Percentiles rank a stretch among this genome's conserved stretches.
These are phyloP conservation scores for Pachydiplax longipennis DNA, from an alignment of 2,888 invertebrate species.

Conservation along the genomic window DNA sequence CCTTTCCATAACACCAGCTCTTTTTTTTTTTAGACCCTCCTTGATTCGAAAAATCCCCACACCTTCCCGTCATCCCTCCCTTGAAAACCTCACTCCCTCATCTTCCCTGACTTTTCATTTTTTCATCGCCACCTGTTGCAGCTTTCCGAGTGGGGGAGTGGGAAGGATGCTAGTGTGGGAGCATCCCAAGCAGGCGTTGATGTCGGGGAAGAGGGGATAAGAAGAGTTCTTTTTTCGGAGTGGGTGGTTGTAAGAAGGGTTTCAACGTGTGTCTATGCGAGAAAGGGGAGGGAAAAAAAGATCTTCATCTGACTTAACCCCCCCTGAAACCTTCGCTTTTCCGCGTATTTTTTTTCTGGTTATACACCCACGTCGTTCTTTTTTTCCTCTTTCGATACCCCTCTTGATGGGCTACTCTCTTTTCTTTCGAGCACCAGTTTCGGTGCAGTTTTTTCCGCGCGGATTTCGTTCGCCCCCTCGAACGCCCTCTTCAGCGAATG, in stretches of 20 bases:
- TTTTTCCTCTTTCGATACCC: background rate
- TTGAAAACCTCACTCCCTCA: background rate
- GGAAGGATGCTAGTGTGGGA: background rate
- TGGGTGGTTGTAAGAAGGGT: background rate
- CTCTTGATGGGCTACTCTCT: background rate
- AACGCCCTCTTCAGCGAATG: too few relatives aligned
- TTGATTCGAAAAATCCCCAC: background rate
- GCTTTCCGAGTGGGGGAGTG: background rate
- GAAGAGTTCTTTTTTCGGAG: background rate
- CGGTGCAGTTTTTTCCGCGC: too few relatives aligned
- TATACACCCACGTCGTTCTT: background rate
- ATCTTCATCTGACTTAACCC: constrained; percentile 1
- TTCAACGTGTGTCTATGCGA: background rate
- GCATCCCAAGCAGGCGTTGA: background rate
- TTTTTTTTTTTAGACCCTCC: background rate
- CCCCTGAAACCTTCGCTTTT: background rate
- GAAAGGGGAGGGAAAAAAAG: background rate
- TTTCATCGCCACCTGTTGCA: constrained; percentile 41
- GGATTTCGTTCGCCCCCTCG: too few relatives aligned
- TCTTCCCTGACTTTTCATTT: constrained; percentile 4
- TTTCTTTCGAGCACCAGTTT: too few relatives aligned
- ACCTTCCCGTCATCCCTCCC: background rate
- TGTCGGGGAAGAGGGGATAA: background rate
- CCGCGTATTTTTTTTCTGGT: background rate
- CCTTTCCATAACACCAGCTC: background rate